Conservation (phyloP, 2,888 invertebrate species). For the Phyto melanocephala region DNA sequence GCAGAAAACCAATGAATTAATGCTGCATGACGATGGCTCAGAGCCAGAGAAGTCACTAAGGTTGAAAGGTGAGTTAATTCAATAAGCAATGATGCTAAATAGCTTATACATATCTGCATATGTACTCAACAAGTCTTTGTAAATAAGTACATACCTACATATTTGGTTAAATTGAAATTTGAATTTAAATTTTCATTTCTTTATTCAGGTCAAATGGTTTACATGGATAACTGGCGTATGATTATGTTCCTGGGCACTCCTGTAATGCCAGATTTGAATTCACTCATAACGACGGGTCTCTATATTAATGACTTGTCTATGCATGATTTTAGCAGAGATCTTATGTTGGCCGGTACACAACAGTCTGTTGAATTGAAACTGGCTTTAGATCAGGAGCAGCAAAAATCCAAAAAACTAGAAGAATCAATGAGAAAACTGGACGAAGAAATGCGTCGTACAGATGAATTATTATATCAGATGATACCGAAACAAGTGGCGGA, state of each 20-base stretch:
- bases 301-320: conserved; percentile 99
- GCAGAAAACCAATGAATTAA: conserved; percentile 80
- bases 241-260: conserved; percentile 98
- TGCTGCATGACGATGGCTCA: conserved; percentile 82
- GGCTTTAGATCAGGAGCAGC: conserved; percentile 96
- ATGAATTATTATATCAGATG: conserved; percentile 98
- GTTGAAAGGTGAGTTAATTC: conserved; percentile 84
- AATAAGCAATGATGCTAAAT: neutral
- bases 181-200: neutral
- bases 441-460: conserved; percentile 96
- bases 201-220: conserved; percentile 95
- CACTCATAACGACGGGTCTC: conserved; percentile 93
- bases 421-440: conserved; percentile 97
- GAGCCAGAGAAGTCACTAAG: conserved; percentile 87
- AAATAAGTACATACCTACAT: too few species aligned
- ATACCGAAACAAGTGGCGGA: conserved; percentile 99
- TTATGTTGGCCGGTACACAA: conserved; percentile 97
- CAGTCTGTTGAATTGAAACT: conserved; percentile 97
- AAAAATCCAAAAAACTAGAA: conserved; percentile 96
- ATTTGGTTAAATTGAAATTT: neutral
- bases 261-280: conserved; percentile 96
- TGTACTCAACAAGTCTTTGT: too few species aligned
- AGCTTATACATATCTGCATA: neutral
- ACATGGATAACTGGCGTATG: conserved; percentile 98
- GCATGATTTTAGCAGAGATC: conserved; percentile 98